phyloP scores from a whole-genome alignment of 2,113 vertebrate genomes.

The Sylvicapra grimmia region DNA sequence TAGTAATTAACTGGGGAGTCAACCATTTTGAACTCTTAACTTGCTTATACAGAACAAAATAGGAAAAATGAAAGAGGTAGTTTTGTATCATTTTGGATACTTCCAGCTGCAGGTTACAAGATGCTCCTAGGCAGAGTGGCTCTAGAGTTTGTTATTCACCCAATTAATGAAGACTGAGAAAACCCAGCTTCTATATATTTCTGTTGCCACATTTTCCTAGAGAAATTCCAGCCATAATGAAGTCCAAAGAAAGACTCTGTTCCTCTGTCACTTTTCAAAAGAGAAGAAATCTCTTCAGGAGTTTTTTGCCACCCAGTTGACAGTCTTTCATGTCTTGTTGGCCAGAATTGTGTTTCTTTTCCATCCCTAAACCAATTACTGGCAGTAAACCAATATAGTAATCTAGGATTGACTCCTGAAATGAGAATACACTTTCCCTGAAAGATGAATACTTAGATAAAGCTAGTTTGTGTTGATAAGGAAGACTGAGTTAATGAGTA shows the following conservation, averaged over 20 bases:
- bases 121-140: background rate
- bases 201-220: background rate
- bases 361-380: background rate
- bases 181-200: background rate
- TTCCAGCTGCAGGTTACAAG: background rate
- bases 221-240: background rate
- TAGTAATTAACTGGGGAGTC: background rate
- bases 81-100: conserved; percentile 3
- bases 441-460: conserved; percentile 1
- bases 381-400: background rate
- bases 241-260: background rate
- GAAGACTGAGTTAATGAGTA: conserved; percentile 9
- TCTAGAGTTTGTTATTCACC: background rate
- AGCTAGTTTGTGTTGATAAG: conserved; percentile 37
- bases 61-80: background rate
- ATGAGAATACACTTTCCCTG: background rate
- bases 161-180: background rate
- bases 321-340: background rate
- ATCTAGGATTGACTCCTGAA: conserved; percentile 22
- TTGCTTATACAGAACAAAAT: background rate
- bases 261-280: background rate
- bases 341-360: conserved; percentile 11
- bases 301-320: background rate
- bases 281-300: background rate
- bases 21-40: background rate